Conservation (phyloP, 2,113 vertebrate species). For the Hucho hucho region DNA sequence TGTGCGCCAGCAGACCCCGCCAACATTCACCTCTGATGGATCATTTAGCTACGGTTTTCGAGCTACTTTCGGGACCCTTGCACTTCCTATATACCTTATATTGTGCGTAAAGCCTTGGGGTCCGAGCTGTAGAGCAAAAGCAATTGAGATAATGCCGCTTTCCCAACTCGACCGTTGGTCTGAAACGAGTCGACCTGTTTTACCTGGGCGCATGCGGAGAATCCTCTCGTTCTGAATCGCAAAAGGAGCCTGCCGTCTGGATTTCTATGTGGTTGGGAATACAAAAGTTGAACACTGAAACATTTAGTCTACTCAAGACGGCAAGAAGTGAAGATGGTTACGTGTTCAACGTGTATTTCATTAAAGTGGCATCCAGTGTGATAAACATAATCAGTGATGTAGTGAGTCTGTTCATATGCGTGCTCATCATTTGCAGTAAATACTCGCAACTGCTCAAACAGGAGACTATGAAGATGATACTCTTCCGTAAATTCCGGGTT, state of each 20-base stretch:
- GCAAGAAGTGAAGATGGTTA: conserved; percentile 72
- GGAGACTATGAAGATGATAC: conserved; percentile 86
- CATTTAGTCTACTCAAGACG: conserved; percentile 65
- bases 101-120: neutral
- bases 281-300: conserved; percentile 65
- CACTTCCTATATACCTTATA: neutral
- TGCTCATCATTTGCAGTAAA: conserved; percentile 73
- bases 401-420: conserved; percentile 74
- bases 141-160: conserved; percentile 58
- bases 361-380: conserved; percentile 72
- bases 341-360: conserved; percentile 67
- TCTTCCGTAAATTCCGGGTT: conserved; percentile 89
- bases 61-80: neutral
- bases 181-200: conserved; percentile 50
- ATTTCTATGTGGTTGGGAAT: conserved; percentile 35
- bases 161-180: conserved; percentile 46
- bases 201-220: conserved; percentile 60
- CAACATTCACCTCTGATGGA: conserved; percentile 34
- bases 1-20: conserved; percentile 39
- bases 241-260: conserved; percentile 29
- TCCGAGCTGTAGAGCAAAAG: neutral
- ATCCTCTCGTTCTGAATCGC: conserved; percentile 46
- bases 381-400: conserved; percentile 77
- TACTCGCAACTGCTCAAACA: conserved; percentile 67
- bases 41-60: neutral